A percentile compares a stretch with the other conserved stretches of the same genome.
These are phyloP conservation scores for Crepidodera aurea DNA, from an alignment of 2,888 invertebrate genomes.

Conservation along the genomic window DNA sequence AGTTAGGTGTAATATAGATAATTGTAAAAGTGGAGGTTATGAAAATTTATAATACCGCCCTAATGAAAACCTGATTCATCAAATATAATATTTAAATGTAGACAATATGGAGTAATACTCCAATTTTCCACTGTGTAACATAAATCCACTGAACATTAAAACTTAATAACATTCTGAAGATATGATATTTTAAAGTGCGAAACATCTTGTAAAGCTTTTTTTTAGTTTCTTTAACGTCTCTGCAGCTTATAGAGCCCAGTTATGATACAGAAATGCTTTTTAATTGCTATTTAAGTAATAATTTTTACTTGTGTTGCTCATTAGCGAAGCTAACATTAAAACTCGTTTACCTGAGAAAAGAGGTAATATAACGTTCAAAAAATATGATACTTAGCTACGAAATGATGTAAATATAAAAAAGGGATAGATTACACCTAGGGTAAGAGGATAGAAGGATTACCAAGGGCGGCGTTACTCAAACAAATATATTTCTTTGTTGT, in stretches of 20 bases:
- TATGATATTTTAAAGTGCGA: slow-evolving; percentile 3
- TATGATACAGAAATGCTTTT: slow-evolving; percentile 36
- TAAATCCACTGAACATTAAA: no score
- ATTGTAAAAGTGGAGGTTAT: no score
- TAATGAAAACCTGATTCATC: no score
- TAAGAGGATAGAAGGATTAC: slow-evolving; percentile 20
- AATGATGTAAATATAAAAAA: slow-evolving; percentile 48
- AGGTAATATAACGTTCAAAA: slow-evolving; percentile 47
- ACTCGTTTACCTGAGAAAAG: slow-evolving; percentile 51
- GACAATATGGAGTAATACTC: no score
- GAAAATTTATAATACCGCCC: no score
- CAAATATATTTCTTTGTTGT: slow-evolving; percentile 4
- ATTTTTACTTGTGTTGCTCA: slow-evolving; percentile 48
- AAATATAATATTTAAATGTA: no score
- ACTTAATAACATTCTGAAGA: neutral
- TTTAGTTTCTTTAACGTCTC: slow-evolving; percentile 3
- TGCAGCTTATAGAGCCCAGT: slow-evolving; percentile 25
- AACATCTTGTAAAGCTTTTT: neutral
- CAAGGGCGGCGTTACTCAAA: slow-evolving; percentile 22
- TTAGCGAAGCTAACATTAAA: slow-evolving; percentile 48
- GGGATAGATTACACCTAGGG: slow-evolving; percentile 42
- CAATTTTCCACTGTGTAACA: no score
- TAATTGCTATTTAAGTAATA: slow-evolving; percentile 46
- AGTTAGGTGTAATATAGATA: no score
- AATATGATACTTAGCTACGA: slow-evolving; percentile 48